Base-by-base conservation (phyloP, 2,113 vertebrate species). In the Cyprinodon variegatus region DNA sequence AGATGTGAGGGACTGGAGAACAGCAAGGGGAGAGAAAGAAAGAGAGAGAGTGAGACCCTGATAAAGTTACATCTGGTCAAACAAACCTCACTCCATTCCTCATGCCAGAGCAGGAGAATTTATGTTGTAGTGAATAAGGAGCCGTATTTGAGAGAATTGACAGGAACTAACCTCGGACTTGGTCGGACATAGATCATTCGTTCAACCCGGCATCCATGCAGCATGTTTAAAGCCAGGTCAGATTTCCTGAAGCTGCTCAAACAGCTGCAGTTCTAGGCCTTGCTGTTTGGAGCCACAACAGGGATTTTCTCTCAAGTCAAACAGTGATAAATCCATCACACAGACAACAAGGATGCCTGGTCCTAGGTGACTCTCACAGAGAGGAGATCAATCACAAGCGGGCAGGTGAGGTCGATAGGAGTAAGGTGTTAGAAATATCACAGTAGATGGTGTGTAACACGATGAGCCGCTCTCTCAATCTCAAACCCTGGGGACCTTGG, bases 11-110 rank as follows among this genome's bases (percentile, higher is more conserved):
- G 81, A 89, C 83, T 87, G 61, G 79, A 79, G 79, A 87, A 84
- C 70, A 89, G 87, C 70, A 62, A 77, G 39, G 73, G 67, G 79
- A 87, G 76, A 79, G 85, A 41, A 41, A 41, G 41, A 41, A 41
- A 9, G 41, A 7, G 5, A 53, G 50, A 53, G 15, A 50, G 50
- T 14, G 78, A 79, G 86, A 79, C 78, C 61, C 86, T 89, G 91
- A 89, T 90, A 89, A 93, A 90, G 86, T 93, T 94, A 91, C 89
- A 89, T 90, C 88, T 93, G 88, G 83, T 90, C 85, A 93, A 91
- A 91, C 91, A 93, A 91, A 91, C 86, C 85, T 86, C 86, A 89
- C 79, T 88, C 87, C 91, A 91, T 90, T 87, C 90, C 88, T 92
- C 89, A 84, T 80, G 83, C 80, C 89, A 86, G 71, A 87, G 79